These are phyloP conservation scores for Meriones unguiculatus DNA, from an alignment of 2,113 vertebrate genomes.

Conservation along the genomic window DNA sequence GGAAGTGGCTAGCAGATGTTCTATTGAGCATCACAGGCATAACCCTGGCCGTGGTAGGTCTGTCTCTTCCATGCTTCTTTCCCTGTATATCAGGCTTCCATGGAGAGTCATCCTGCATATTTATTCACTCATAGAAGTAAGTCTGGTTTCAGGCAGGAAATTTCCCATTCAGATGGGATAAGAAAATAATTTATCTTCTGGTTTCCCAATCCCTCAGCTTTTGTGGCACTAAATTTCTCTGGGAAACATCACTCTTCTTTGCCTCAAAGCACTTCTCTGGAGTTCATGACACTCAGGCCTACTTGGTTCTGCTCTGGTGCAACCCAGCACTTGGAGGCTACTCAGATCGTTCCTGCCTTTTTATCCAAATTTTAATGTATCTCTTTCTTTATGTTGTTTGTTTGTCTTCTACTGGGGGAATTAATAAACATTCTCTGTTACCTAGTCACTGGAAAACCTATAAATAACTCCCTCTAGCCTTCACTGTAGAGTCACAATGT, in stretches of 20 bases:
- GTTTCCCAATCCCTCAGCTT: neutral
- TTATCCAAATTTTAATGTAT: neutral
- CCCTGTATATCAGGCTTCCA: neutral
- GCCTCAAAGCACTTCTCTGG: neutral
- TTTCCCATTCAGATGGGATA: neutral
- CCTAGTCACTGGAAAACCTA: neutral
- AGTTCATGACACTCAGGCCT: neutral
- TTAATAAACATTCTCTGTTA: neutral
- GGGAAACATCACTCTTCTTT: neutral
- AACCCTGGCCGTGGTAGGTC: neutral
- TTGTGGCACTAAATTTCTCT: neutral
- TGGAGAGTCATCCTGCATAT: neutral
- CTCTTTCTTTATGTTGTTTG: neutral
- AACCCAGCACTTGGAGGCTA: neutral
- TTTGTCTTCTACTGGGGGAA: neutral
- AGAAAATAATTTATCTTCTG: neutral
- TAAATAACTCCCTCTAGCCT: neutral
- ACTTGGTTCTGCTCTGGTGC: neutral
- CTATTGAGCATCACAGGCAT: fast-evolving
- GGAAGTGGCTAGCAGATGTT: neutral
- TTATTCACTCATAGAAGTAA: neutral
- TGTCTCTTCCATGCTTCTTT: neutral
- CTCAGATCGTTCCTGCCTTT: neutral
- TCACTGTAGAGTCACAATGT: neutral
- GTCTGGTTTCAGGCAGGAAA: neutral